These are phyloP conservation scores for Scortum barcoo DNA, from an alignment of 2,113 vertebrate species.

Conservation along the genomic window DNA sequence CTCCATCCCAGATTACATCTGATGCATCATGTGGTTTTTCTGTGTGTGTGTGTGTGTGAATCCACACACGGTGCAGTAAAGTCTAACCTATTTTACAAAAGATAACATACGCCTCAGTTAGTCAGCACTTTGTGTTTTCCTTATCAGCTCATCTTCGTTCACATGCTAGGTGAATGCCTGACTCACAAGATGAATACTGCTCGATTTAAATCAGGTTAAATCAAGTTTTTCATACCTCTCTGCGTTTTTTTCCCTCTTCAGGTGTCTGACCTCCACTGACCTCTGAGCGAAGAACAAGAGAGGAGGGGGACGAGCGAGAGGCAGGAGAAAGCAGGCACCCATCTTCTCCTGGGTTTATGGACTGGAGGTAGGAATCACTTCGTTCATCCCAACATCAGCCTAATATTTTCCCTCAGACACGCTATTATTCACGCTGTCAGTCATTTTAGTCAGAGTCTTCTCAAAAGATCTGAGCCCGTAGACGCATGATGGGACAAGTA, in stretches of 20 bases:
- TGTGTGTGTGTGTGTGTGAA: conserved; percentile 20
- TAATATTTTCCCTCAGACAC: neutral
- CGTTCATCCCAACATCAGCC: neutral
- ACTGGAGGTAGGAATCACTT: conserved; percentile 79
- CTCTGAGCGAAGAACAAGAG: conserved; percentile 40
- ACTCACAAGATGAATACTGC: neutral
- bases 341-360: conserved; percentile 81
- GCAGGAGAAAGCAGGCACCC: conserved; percentile 46
- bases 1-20: conserved; percentile 28
- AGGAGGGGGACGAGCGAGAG: conserved; percentile 22
- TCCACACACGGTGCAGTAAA: neutral
- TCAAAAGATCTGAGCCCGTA: neutral
- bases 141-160: conserved; percentile 9
- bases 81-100: conserved; percentile 20
- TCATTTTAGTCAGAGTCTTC: too few species aligned
- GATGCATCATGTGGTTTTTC: conserved; percentile 50
- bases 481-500: neutral
- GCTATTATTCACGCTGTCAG: neutral
- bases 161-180: neutral
- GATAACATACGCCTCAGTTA: neutral
- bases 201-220: neutral
- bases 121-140: conserved; percentile 2
- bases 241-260: conserved; percentile 33
- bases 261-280: conserved; percentile 60
- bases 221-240: neutral